Base-by-base conservation (phyloP, 2,113 vertebrate genomes). In the Chaenocephalus aceratus region DNA sequence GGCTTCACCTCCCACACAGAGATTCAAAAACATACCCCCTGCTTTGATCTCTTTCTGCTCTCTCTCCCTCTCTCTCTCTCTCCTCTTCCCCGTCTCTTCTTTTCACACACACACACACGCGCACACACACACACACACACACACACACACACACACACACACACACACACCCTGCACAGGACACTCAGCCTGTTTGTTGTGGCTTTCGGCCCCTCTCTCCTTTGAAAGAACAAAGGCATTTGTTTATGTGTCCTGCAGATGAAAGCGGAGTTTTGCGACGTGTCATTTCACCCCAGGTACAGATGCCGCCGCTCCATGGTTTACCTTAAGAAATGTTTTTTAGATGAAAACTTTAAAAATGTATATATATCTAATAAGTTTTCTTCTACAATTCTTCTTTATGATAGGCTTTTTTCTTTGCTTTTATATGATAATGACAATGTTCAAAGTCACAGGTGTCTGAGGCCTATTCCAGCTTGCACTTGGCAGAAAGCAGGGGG, bases 221-320 rank as follows among this genome's bases (percentile, higher is more conserved):
- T 92, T 90, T 88, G 79, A 88, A 83, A 71, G 86, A 92, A 94
- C 92, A 93, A 93, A 92, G 84, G 52, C 77, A 83, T 88, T 89
- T 91, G 85, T 88, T 83, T 77, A 57, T 83, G 77, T 69, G 86
- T 79, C 75, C 76, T 23, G 77, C 64, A 90, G 91, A 94, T 94
- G 86, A 94, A 94, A 92, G 90, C 85, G 54, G 49, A 10, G 85
- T 85, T 76, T 81, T 80, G 86, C 82, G 78, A 88, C 41, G 56
- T 77, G 79, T 68, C 81, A 51, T 79, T 66, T 90, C 85, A 84
- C 86, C 85, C 23, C 70, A 76, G 86, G 79, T 86, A 72, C 76
- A 81, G 57, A 86, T 64, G 73, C 68, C 30, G 54, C 56, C 14
- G 49, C 71, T 53, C 23, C 34, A 49, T n/a, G n/a, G 18, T 85